A percentile compares a stretch with the other conserved stretches of the same genome.
phyloP scores from a whole-genome alignment of 2,888 invertebrate species.

The Osedax fenrisi region DNA sequence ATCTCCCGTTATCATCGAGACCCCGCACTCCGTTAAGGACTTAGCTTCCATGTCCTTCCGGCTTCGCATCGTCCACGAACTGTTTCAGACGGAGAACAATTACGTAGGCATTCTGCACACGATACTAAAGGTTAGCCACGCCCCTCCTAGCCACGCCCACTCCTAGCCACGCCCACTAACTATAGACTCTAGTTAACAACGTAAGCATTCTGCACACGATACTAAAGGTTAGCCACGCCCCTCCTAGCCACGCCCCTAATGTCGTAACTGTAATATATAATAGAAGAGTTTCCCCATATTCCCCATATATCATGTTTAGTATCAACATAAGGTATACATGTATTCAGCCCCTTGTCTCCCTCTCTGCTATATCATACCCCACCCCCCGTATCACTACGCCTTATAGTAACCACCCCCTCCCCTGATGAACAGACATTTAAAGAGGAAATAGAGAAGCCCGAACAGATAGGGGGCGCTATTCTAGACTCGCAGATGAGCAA shows the following conservation, averaged over 20 bases:
- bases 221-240: slow-evolving; percentile 58
- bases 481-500: slow-evolving; percentile 66
- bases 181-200: slow-evolving; percentile 60
- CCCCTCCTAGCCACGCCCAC: neutral
- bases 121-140: slow-evolving; percentile 63
- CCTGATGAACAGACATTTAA: slow-evolving; percentile 67
- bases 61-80: slow-evolving; percentile 56
- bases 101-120: slow-evolving; percentile 87
- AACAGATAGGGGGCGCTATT: slow-evolving; percentile 60
- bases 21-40: neutral
- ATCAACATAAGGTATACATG: no score
- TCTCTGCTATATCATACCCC: neutral
- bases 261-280: no score
- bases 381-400: neutral
- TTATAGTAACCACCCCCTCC: neutral
- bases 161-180: neutral
- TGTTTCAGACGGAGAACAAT: slow-evolving; percentile 89
- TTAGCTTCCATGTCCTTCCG: slow-evolving; percentile 35
- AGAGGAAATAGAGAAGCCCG: slow-evolving; percentile 74
- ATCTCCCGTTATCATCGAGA: neutral
- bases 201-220: slow-evolving; percentile 85
- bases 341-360: no score
- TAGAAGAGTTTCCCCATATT: no score
- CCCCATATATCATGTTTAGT: no score
- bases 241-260: no score